Evolutionary conservation across 2,797 vertebrate species (phyloP).

Genomic region (Remorina albescens): DNA sequence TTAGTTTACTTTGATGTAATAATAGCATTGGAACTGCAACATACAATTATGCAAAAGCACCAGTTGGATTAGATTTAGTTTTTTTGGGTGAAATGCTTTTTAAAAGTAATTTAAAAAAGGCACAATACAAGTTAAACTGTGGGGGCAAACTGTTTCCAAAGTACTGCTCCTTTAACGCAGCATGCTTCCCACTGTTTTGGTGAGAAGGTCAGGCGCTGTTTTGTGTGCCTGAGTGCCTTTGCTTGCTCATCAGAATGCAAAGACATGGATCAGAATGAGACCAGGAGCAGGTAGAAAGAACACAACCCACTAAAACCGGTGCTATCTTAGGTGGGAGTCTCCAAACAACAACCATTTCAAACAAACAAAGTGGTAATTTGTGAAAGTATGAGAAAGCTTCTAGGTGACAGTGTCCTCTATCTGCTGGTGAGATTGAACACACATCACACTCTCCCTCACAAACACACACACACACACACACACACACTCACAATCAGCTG

Average conservation of each 20-base stretch:
- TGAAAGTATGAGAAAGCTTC: constrained; percentile 1
- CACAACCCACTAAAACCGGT: constrained; percentile 45
- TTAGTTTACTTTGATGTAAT: background rate
- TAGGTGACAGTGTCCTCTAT: constrained; percentile 42
- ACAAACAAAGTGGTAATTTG: constrained; percentile 3
- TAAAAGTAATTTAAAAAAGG: background rate
- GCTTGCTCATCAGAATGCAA: constrained; percentile 82
- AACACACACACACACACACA: background rate
- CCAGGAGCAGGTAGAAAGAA: constrained; percentile 69
- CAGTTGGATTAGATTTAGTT: background rate
- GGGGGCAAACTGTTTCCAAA: background rate
- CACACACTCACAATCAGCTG: constrained; percentile 6
- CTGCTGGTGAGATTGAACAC: constrained; percentile 17
- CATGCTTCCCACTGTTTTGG: constrained; percentile 51
- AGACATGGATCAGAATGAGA: constrained; percentile 64
- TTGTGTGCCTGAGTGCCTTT: constrained; percentile 63
- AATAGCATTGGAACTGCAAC: background rate
- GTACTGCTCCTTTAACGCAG: background rate
- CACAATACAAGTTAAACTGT: no score
- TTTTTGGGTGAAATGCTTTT: no score
- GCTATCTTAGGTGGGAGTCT: constrained; percentile 20
- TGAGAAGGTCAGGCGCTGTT: constrained; percentile 69
- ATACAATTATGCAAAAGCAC: background rate
- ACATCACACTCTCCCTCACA: background rate
- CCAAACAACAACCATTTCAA: constrained; percentile 19